Conservation (phyloP, 2,888 invertebrate species). For the Uropetala carovei region DNA sequence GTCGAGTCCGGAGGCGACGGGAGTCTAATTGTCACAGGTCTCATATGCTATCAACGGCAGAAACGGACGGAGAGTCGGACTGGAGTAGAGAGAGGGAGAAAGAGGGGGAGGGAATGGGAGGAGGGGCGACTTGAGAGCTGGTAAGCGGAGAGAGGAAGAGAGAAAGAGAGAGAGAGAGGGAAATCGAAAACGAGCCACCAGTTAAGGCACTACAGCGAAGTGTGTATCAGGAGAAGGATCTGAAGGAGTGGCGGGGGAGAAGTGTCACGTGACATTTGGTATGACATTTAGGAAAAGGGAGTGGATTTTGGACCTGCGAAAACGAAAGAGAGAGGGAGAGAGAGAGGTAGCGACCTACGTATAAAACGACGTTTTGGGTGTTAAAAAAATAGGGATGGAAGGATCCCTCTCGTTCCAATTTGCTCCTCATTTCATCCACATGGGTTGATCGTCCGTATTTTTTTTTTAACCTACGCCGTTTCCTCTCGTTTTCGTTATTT, state of each 20-base stretch:
- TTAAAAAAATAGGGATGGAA: background rate
- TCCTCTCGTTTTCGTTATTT: background rate
- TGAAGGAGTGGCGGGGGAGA: background rate
- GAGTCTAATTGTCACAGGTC: background rate
- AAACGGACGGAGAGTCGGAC: too few relatives aligned
- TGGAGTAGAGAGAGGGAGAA: background rate
- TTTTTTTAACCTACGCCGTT: background rate
- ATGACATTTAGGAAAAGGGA: background rate
- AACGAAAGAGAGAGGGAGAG: background rate
- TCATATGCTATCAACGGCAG: background rate
- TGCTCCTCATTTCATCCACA: background rate
- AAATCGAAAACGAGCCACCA: background rate
- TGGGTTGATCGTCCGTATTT: background rate
- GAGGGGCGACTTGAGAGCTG: background rate
- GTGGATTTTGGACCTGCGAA: too few relatives aligned
- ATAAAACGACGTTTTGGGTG: background rate
- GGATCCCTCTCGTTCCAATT: background rate
- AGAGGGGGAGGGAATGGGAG: background rate
- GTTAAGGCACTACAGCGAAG: background rate
- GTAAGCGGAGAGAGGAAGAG: background rate
- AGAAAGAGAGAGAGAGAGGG: background rate
- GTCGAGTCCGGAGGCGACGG: background rate
- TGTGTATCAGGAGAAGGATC: too few relatives aligned
- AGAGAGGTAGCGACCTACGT: background rate
- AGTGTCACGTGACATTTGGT: background rate